Evolutionary conservation across 2,113 vertebrate species (phyloP).

Genomic region (Triplophysa siluroides): DNA sequence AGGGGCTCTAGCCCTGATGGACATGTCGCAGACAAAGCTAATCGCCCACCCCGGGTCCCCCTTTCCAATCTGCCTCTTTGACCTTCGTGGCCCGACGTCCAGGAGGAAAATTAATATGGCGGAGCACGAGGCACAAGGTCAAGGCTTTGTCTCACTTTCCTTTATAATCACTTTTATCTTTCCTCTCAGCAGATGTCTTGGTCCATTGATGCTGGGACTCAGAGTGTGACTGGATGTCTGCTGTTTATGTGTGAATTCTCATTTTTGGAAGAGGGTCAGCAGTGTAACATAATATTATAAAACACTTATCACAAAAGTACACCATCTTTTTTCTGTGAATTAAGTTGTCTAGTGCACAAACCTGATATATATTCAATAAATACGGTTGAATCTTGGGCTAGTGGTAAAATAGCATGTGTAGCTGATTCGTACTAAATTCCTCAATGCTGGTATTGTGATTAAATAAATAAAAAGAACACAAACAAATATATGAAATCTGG

Average conservation of each 20-base stretch:
- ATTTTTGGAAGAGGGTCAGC: background rate
- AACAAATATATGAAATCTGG: background rate
- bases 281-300: background rate
- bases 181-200: slow-evolving; percentile 40
- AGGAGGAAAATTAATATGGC: slow-evolving; percentile 43
- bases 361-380: background rate
- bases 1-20: slow-evolving; percentile 36
- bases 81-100: slow-evolving; percentile 30
- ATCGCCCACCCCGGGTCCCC: slow-evolving; percentile 1
- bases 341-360: too few species aligned
- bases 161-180: slow-evolving; percentile 39
- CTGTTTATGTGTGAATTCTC: background rate
- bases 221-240: slow-evolving; percentile 11
- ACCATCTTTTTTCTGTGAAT: too few species aligned
- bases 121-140: slow-evolving; percentile 28
- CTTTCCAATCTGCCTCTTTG: slow-evolving; percentile 30
- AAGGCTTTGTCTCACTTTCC: slow-evolving; percentile 42
- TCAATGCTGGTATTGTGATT: background rate
- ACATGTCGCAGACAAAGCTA: slow-evolving; percentile 50
- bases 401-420: too few species aligned
- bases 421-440: too few species aligned
- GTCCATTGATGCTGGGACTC: background rate
- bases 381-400: too few species aligned
- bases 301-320: too few species aligned
- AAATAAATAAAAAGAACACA: background rate